Evolutionary conservation across 1,140 invertebrate species (phyloP).

Genomic region (Drosophila tropicalis): DNA sequence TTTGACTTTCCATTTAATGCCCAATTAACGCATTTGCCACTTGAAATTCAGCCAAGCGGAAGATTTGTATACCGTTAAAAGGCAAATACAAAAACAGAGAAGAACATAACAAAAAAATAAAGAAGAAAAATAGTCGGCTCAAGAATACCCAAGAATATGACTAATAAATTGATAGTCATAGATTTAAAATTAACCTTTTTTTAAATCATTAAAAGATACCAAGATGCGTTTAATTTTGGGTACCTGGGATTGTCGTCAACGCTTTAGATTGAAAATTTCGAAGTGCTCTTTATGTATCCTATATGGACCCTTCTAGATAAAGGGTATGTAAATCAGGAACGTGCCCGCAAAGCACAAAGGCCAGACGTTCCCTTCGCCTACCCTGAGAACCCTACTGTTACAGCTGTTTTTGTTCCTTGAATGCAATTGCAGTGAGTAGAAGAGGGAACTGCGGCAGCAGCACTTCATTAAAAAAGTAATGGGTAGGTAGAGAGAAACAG

Average conservation of each 20-base stretch:
- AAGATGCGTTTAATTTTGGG: neutral
- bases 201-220: too few species aligned
- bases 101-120: slow-evolving; percentile 16
- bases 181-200: too few species aligned
- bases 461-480: slow-evolving; percentile 68
- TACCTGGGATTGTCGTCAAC: too few species aligned
- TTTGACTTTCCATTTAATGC: slow-evolving; percentile 64
- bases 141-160: neutral
- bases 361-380: slow-evolving; percentile 34
- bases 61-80: slow-evolving; percentile 63
- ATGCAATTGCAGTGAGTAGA: slow-evolving; percentile 45
- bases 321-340: slow-evolving; percentile 45
- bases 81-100: slow-evolving; percentile 44
- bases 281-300: too few species aligned
- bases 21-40: slow-evolving; percentile 79
- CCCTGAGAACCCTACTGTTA: slow-evolving; percentile 23
- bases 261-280: too few species aligned
- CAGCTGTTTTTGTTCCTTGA: slow-evolving; percentile 62
- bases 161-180: too few species aligned
- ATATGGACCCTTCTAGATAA: neutral
- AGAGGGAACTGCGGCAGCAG: slow-evolving; percentile 37
- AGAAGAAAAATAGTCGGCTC: neutral
- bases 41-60: slow-evolving; percentile 61
- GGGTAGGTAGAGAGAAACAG: slow-evolving; percentile 15
- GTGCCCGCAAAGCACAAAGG: slow-evolving; percentile 73